Conservation (phyloP, 2,888 invertebrate species). For the Entomobrya proxima region DNA sequence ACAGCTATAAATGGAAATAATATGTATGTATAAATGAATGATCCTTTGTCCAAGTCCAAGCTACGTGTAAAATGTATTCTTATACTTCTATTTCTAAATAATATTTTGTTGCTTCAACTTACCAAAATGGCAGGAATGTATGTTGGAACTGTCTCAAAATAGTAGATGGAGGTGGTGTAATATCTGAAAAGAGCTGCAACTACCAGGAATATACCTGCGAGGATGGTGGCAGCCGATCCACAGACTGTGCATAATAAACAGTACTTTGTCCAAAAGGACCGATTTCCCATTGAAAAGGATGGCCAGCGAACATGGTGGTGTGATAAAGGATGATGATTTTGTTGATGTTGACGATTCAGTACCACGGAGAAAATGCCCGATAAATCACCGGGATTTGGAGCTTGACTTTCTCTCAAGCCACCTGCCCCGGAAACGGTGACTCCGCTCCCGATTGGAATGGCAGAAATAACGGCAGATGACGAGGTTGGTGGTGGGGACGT, state of each 20-base stretch:
- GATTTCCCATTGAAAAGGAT: constrained; percentile 65
- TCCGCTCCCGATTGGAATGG: constrained; percentile 30
- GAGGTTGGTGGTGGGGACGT: constrained; percentile 29
- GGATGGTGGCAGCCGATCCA: constrained; percentile 86
- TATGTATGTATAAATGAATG: background rate
- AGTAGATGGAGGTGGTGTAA: constrained; percentile 85
- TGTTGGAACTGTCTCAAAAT: constrained; percentile 95
- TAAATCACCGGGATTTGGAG: constrained; percentile 63
- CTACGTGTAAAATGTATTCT: background rate
- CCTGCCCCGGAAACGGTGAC: constrained; percentile 29
- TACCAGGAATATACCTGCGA: constrained; percentile 87
- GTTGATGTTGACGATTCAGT: constrained; percentile 65
- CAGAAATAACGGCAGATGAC: background rate
- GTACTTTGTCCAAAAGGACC: constrained; percentile 81
- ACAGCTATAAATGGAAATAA: constrained; percentile 64
- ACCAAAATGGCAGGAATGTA: constrained; percentile 95
- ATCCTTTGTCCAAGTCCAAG: constrained; percentile 3
- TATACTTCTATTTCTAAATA: background rate
- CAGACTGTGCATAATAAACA: constrained; percentile 90
- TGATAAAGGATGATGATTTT: constrained; percentile 43
- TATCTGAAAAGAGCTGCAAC: constrained; percentile 88
- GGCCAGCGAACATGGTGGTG: constrained; percentile 71
- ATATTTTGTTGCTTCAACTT: constrained; percentile 77
- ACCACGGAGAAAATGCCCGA: constrained; percentile 70
- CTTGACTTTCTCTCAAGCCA: constrained; percentile 52